Conservation (phyloP, 2,797 vertebrate genomes). For the Molossus alvarezi region DNA sequence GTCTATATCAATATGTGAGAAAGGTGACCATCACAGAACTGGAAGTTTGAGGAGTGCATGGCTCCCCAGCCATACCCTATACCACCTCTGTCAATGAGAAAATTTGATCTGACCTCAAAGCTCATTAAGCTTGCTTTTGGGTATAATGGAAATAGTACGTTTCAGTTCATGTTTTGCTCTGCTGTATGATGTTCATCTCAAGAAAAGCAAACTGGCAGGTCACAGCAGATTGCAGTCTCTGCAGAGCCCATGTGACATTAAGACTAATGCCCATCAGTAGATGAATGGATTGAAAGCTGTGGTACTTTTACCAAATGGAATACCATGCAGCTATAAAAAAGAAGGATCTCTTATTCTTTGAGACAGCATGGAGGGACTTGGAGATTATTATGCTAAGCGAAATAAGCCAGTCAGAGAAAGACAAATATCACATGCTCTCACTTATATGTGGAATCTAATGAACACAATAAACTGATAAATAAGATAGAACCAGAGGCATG, state of each 20-base stretch:
- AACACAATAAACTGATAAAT: too few relatives aligned
- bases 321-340: too few relatives aligned
- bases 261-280: not conserved
- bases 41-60: rapidly evolving
- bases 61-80: rapidly evolving
- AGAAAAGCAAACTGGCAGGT: not conserved
- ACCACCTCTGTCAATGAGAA: not conserved
- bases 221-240: not conserved
- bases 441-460: too few relatives aligned
- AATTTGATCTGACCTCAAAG: not conserved
- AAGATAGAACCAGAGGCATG: too few relatives aligned
- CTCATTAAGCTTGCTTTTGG: too few relatives aligned
- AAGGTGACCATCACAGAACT: rapidly evolving
- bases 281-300: too few relatives aligned
- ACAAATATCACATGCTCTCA: too few relatives aligned
- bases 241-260: rapidly evolving
- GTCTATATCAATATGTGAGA: rapidly evolving
- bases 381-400: too few relatives aligned
- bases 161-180: not conserved
- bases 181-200: not conserved
- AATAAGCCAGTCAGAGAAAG: too few relatives aligned
- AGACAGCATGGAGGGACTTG: too few relatives aligned
- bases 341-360: too few relatives aligned
- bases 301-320: too few relatives aligned
- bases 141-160: rapidly evolving